Evolutionary conservation across 2,797 vertebrate genomes (phyloP).

Genomic region (Poeciliopsis paucimaculata): DNA sequence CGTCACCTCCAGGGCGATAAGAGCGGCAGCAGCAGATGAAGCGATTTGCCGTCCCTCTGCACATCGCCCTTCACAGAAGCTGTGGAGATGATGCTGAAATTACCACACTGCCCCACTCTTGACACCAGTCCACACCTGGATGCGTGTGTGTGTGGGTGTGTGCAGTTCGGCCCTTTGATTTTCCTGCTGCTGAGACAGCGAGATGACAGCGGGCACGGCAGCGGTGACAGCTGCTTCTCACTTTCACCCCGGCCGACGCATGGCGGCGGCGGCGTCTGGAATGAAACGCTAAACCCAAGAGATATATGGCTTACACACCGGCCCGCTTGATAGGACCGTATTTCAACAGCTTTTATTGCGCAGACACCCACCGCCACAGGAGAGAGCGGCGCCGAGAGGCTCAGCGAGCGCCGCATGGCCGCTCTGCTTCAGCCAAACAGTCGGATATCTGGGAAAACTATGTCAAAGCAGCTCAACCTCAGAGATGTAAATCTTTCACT

Average conservation of each 20-base stretch:
- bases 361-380: conserved; percentile 43
- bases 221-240: conserved; percentile 59
- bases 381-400: conserved; percentile 23
- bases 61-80: conserved; percentile 59
- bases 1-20: conserved; percentile 67
- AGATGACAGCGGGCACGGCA: conserved; percentile 47
- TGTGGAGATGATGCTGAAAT: conserved; percentile 68
- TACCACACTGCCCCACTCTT: conserved; percentile 60
- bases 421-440: neutral
- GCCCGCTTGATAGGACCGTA: conserved; percentile 54
- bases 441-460: too few relatives aligned
- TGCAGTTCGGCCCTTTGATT: conserved; percentile 66
- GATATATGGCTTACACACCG: conserved; percentile 59
- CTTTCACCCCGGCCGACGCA: conserved; percentile 40
- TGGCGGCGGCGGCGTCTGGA: conserved; percentile 33
- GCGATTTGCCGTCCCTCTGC: conserved; percentile 69
- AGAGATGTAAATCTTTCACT: too few relatives aligned
- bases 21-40: conserved; percentile 72
- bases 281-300: conserved; percentile 41
- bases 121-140: conserved; percentile 54
- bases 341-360: conserved; percentile 63
- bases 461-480: too few relatives aligned
- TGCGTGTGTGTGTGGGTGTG: conserved; percentile 31
- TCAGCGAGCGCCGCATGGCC: conserved; percentile 47
- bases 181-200: conserved; percentile 34